Evolutionary conservation across 2,113 vertebrate species (phyloP), one percentile per base, ranked within the genome.

Genomic region (Galeopterus variegatus): DNA sequence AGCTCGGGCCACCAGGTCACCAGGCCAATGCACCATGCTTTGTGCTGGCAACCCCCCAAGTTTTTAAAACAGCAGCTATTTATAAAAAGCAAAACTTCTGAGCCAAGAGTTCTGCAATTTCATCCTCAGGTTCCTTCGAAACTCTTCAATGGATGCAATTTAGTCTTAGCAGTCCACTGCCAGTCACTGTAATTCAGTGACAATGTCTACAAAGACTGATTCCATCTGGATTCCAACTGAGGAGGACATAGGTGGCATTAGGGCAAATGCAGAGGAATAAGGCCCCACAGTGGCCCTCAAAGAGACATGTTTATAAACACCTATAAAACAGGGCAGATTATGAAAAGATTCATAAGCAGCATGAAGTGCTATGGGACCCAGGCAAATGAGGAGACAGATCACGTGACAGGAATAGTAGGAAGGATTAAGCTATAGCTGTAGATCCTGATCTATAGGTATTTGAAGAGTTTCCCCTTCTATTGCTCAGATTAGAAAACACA

Each of bases 81-180:
- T 92, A 91, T 92, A 95, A 65, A 95, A 58, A 24, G 45, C 48
- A 48, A 89, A 85, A 80, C 79, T 70, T 60, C 69, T 45, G 79
- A 96, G 90, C 93, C 93, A 90, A 87, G 65, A 31, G 65, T 52
- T 56, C 88, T 95, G 31, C 70, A 94, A 93, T 92, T 93, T 93
- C 88, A 97, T 45, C 80, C 54, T 84, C 67, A 92, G 69, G 10
- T 62, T 88, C 87, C 94, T 93, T 92, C 58, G 54, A 87, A 92
- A 88, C 85, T 90, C 81, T 0, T 95, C 81, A 97, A 94, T 88
- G 91, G 62, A 83, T 45, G 13, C 87, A 85, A 65, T 33, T 62
- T 73, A 56, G 19, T 81, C 45, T 88, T 54, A 33, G 48, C 15
- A 79, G 28, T 48, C 62, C 60, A 10, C 2, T 94, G 45, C 60